Conservation (phyloP, 2,888 invertebrate genomes). For the Matsumyia berberina region DNA sequence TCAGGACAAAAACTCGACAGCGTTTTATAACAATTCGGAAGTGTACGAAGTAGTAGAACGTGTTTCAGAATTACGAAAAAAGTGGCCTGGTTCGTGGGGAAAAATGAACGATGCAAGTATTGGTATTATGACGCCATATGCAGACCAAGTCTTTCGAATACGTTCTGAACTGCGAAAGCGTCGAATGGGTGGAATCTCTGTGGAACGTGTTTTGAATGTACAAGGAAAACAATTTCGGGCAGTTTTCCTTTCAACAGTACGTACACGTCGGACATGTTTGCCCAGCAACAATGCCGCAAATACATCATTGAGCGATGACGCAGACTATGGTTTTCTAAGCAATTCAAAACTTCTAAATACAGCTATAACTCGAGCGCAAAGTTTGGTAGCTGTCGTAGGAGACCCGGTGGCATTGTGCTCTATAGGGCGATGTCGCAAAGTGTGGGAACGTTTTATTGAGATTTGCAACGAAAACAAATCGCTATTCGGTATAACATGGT, state of each 20-base stretch:
- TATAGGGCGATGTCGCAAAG: conserved; percentile 91
- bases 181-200: conserved; percentile 90
- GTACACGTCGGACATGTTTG: conserved; percentile 89
- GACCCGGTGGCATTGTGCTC: conserved; percentile 93
- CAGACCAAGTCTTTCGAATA: conserved; percentile 91
- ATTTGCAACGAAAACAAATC: conserved; percentile 89
- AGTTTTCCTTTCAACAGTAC: conserved; percentile 90
- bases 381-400: conserved; percentile 92
- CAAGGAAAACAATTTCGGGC: conserved; percentile 95
- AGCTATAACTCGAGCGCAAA: conserved; percentile 92
- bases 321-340: conserved; percentile 92
- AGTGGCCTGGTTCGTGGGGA: conserved; percentile 92
- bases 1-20: conserved; percentile 91
- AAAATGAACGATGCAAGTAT: conserved; percentile 90
- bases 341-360: conserved; percentile 93
- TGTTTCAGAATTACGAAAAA: conserved; percentile 88
- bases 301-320: conserved; percentile 84
- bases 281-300: conserved; percentile 82
- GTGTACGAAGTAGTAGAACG: conserved; percentile 92
- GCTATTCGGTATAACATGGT: conserved; percentile 90
- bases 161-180: conserved; percentile 90
- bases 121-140: conserved; percentile 93
- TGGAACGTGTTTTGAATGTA: conserved; percentile 92
- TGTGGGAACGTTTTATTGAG: conserved; percentile 92
- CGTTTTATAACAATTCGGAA: conserved; percentile 93